Percentiles rank a stretch among this genome's conserved stretches.
Conservation (phyloP, 2,113 vertebrate species). For the Eurypyga helias region DNA sequence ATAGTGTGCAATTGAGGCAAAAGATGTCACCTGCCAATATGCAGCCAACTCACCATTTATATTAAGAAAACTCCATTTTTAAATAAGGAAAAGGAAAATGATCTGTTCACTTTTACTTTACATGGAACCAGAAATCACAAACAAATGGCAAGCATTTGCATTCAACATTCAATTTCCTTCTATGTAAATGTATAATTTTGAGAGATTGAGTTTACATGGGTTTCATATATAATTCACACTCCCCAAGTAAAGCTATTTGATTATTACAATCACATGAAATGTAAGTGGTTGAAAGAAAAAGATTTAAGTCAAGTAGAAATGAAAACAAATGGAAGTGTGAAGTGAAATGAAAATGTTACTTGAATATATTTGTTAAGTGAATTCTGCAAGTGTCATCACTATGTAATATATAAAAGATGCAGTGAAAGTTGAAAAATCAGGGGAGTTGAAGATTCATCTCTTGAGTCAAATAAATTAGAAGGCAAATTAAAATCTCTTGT, state of each 20-base stretch:
- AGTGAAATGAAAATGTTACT: background rate
- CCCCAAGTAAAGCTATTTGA: background rate
- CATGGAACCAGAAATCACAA: background rate
- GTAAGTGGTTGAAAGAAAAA: background rate
- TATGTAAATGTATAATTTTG: background rate
- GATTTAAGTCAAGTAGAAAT: background rate
- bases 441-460: background rate
- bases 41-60: background rate
- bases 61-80: background rate
- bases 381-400: background rate
- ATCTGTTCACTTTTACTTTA: background rate
- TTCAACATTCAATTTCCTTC: background rate
- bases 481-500: background rate
- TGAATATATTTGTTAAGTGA: background rate
- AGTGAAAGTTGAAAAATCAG: background rate
- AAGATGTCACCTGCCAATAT: background rate
- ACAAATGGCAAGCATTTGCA: background rate
- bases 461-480: background rate
- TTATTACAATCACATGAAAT: background rate
- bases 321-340: background rate
- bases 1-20: background rate
- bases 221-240: background rate
- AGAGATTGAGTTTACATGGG: background rate
- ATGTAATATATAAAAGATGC: background rate
- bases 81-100: background rate